Percentiles rank a stretch among this genome's conserved stretches.
These are phyloP conservation scores for Riptortus pedestris DNA, from an alignment of 1,140 invertebrate species.

Conservation along the genomic window DNA sequence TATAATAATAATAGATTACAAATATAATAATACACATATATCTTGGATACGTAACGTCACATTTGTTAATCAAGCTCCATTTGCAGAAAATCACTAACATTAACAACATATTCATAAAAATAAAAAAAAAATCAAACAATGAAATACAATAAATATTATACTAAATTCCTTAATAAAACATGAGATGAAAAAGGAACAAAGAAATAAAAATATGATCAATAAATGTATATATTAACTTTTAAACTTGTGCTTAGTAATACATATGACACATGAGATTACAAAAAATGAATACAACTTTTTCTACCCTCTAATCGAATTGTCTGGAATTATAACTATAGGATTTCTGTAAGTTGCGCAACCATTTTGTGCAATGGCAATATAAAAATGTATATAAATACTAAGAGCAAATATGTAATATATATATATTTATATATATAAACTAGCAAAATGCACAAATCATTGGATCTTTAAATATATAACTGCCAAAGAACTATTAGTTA, in stretches of 20 bases:
- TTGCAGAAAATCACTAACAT: constrained; percentile 12
- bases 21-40: constrained; percentile 16
- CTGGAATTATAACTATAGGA: constrained; percentile 13
- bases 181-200: constrained; percentile 17
- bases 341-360: constrained; percentile 19
- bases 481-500: constrained; percentile 8
- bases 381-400: constrained; percentile 27
- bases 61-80: constrained; percentile 12
- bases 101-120: constrained; percentile 11
- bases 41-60: constrained; percentile 12
- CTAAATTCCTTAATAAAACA: constrained; percentile 5
- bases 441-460: constrained; percentile 17
- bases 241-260: constrained; percentile 13
- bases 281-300: constrained; percentile 18
- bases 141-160: constrained; percentile 16
- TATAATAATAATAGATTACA: constrained; percentile 16
- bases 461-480: constrained; percentile 9
- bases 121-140: constrained; percentile 9
- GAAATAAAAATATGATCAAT: constrained; percentile 9
- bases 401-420: constrained; percentile 24
- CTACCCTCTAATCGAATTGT: constrained; percentile 23
- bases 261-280: constrained; percentile 26
- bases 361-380: constrained; percentile 25
- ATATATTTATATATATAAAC: constrained; percentile 15
- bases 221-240: constrained; percentile 16